Evolutionary conservation across 2,888 invertebrate genomes (phyloP), one percentile per base, ranked within the genome.

Genomic region (Tetheella fluctuosa): DNA sequence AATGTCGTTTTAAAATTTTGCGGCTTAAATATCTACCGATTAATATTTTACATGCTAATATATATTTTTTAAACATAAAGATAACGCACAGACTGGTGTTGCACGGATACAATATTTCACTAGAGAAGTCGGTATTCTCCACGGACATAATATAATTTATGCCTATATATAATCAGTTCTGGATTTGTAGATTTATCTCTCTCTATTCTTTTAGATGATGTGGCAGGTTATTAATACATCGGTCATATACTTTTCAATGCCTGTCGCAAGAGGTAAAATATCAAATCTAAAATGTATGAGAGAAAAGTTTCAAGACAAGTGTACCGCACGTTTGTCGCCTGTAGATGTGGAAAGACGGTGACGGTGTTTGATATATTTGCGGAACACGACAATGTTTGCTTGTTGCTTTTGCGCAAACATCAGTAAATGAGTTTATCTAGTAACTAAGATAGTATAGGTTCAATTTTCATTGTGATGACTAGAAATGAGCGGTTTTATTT

Each of bases 361-460:
- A 54, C 57, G 57, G 25, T 64, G 63, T 63, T 68, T 75, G 69
- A 73, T 72, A 73, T 78, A 73, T 80, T 81, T 80, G 73, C 76
- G 57, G 69, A 75, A 65, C 65, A 61, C 67, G 70, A 71, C 71
- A 70, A 61, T 74, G 71, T 79, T 78, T 79, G 72, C 73, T 71
- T 77, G 73, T 74, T 74, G 73, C 68, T 68, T 64, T 61, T 60
- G 69, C 68, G 69, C 73, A 77, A 77, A 76, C 73, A 67, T 63
- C 64, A 68, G 76, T 64, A 77, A 77, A 81, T 79, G 71, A 77
- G 77, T 81, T 80, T 77, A 74, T 68, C 62, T 73, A 71, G 73
- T 73, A 71, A 74, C 63, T 58, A 55, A 62, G 63, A 63, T 34
- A 56, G 62, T 62, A 34, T 34, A 68, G 58, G 57, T 59, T 56